Percentiles rank a stretch among this genome's conserved stretches.
Evolutionary conservation across 2,113 vertebrate species (phyloP).

Genomic region (Carettochelys insculpta): DNA sequence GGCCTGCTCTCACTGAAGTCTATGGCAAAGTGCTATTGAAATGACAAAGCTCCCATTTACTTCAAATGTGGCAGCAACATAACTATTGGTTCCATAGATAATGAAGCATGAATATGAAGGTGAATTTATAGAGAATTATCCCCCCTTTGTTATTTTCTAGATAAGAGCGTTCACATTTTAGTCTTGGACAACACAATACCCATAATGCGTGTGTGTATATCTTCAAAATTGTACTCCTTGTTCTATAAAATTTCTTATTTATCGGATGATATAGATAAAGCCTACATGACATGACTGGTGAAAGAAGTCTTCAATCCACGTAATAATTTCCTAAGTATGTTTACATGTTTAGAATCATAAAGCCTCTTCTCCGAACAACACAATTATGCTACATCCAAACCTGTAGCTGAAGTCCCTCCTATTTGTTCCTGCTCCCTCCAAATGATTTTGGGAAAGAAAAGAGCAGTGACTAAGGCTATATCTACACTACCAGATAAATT

Average conservation of each 20-base stretch:
- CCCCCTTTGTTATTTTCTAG: not conserved
- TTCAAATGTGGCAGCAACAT: not conserved
- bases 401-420: not conserved
- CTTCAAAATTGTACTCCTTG: not conserved
- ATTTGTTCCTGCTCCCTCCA: not conserved
- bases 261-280: not conserved
- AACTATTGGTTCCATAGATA: not conserved
- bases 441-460: not conserved
- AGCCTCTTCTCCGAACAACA: not conserved
- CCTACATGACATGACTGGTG: not conserved
- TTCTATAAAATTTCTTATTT: not conserved
- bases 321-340: not conserved
- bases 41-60: not conserved
- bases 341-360: not conserved
- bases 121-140: not conserved
- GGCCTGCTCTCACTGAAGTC: not conserved
- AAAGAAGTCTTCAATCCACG: not conserved
- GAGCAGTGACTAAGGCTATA: too few species aligned
- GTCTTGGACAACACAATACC: not conserved
- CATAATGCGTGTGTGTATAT: not conserved
- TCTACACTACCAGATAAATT: too few species aligned
- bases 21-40: not conserved
- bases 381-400: not conserved
- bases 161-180: not conserved
- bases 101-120: not conserved